Conservation (phyloP, 2,888 invertebrate genomes). For the Drosophila sordidula region DNA sequence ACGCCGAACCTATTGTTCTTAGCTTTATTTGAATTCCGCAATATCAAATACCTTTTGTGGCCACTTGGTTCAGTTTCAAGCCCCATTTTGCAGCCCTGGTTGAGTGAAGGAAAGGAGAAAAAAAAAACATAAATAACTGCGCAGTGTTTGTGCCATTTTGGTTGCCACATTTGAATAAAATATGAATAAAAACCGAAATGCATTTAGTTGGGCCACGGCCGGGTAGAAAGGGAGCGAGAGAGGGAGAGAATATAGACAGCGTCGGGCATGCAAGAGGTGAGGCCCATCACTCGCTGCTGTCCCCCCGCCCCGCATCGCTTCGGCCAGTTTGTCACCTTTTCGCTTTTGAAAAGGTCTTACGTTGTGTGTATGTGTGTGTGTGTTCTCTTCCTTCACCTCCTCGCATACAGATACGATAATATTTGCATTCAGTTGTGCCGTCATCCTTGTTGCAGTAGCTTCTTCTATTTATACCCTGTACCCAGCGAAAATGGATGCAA, state of each 20-base stretch:
- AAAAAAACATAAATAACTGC: slow-evolving; percentile 72
- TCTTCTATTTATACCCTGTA: not conserved
- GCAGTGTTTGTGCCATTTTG: slow-evolving; percentile 79
- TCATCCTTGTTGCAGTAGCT: slow-evolving; percentile 55
- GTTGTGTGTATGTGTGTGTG: not conserved
- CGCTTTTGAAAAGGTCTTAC: slow-evolving; percentile 59
- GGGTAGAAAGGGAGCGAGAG: not conserved
- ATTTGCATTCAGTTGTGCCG: slow-evolving; percentile 76
- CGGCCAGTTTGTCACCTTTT: slow-evolving; percentile 76
- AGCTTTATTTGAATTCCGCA: slow-evolving; percentile 26
- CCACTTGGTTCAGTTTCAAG: slow-evolving; percentile 13
- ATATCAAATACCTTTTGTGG: slow-evolving; percentile 15
- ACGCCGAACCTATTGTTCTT: slow-evolving; percentile 14
- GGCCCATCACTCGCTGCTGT: slow-evolving; percentile 17
- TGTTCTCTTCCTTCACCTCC: slow-evolving; percentile 11
- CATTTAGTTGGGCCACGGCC: slow-evolving; percentile 64
- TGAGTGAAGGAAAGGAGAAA: slow-evolving; percentile 23
- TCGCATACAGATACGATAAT: slow-evolving; percentile 74
- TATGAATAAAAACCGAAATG: slow-evolving; percentile 80
- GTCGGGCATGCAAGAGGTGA: not conserved
- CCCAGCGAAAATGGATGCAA: not conserved
- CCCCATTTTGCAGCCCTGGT: slow-evolving; percentile 44
- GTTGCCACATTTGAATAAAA: slow-evolving; percentile 79
- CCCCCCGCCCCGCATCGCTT: slow-evolving; percentile 6
- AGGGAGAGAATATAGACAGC: slow-evolving; percentile 15